Evolutionary conservation across 2,888 invertebrate species (phyloP).

Genomic region (Tetranychus truncatus): DNA sequence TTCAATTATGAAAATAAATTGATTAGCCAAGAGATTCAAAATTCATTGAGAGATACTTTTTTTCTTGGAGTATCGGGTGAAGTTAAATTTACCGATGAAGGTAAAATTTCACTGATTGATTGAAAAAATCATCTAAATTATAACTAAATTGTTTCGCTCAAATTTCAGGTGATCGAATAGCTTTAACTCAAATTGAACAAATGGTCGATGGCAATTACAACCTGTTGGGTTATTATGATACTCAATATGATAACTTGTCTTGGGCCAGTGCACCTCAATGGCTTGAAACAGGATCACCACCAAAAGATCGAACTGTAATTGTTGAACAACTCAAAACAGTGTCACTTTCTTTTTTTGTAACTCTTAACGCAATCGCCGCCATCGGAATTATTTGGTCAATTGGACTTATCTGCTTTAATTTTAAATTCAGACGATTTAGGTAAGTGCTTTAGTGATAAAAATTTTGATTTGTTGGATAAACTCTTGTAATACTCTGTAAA

Average conservation of each 20-base stretch:
- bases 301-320: slow-evolving; percentile 82
- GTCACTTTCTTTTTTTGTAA: slow-evolving; percentile 70
- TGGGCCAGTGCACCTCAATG: slow-evolving; percentile 80
- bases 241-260: slow-evolving; percentile 78
- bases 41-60: slow-evolving; percentile 45
- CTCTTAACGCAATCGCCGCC: slow-evolving; percentile 75
- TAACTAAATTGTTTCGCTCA: too few species aligned
- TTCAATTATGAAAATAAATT: slow-evolving; percentile 88
- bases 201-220: slow-evolving; percentile 83
- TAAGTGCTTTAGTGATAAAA: slow-evolving; percentile 32
- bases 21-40: slow-evolving; percentile 23
- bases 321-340: slow-evolving; percentile 64
- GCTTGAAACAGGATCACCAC: slow-evolving; percentile 63
- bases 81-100: slow-evolving; percentile 85
- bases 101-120: slow-evolving; percentile 32
- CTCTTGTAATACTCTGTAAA: too few species aligned
- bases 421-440: slow-evolving; percentile 78
- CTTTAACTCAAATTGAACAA: slow-evolving; percentile 93
- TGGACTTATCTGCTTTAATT: slow-evolving; percentile 72
- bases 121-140: too few species aligned
- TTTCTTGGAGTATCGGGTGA: slow-evolving; percentile 80
- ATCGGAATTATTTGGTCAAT: slow-evolving; percentile 70
- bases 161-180: slow-evolving; percentile 70
- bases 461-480: too few species aligned
- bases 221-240: slow-evolving; percentile 86